A percentile compares a stretch with the other conserved stretches of the same genome.
Evolutionary conservation across 2,888 invertebrate species (phyloP).

Genomic region (Hirtodrosophila histrioides): DNA sequence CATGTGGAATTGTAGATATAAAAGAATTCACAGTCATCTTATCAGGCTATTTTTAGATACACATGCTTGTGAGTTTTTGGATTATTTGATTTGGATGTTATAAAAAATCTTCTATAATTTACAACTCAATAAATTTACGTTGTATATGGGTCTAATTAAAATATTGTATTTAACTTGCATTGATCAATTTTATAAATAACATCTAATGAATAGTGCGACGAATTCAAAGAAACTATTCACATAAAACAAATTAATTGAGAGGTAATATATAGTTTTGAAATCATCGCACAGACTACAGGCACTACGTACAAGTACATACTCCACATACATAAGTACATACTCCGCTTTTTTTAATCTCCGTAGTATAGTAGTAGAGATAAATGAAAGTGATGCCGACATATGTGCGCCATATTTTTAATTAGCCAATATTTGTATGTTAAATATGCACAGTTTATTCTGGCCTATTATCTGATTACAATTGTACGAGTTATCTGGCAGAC

Average conservation of each 20-base stretch:
- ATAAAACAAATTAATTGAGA: no score
- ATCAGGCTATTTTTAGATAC: slow-evolving; percentile 39
- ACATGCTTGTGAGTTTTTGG: slow-evolving; percentile 1
- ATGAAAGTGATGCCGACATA: slow-evolving; percentile 48
- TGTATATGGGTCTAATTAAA: slow-evolving; percentile 1
- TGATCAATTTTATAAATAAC: neutral
- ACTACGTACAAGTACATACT: no score
- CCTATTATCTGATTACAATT: slow-evolving; percentile 26
- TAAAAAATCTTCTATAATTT: slow-evolving; percentile 1
- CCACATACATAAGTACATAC: no score
- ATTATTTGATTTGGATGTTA: slow-evolving; percentile 1
- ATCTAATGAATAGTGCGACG: neutral
- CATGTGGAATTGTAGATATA: slow-evolving; percentile 29
- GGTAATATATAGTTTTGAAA: neutral
- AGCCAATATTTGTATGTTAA: slow-evolving; percentile 53
- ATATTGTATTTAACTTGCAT: neutral
- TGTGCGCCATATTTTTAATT: slow-evolving; percentile 46
- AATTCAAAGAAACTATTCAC: neutral
- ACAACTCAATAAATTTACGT: neutral
- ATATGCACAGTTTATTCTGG: slow-evolving; percentile 38
- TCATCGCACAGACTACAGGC: neutral
- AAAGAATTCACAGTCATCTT: slow-evolving; percentile 28
- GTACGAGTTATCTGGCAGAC: neutral
- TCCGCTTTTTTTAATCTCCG: neutral
- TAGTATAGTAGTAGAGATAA: slow-evolving; percentile 11